phyloP scores from a whole-genome alignment of 2,113 vertebrate species.

The Microtus ochrogaster region DNA sequence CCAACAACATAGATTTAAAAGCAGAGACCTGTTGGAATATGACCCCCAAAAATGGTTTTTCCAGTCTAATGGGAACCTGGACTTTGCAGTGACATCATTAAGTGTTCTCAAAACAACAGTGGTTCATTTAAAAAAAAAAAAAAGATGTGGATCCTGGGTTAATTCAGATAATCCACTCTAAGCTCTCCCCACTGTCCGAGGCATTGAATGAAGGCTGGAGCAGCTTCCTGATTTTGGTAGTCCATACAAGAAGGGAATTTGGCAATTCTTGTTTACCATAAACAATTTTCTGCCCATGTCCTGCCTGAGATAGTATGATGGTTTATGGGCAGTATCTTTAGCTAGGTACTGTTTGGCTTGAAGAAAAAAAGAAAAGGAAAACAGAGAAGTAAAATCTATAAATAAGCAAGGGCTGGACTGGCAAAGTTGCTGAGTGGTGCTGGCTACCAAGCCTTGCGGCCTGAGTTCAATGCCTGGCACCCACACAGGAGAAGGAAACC shows the following conservation, averaged over 20 bases:
- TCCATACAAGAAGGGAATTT: neutral
- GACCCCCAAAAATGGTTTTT: neutral
- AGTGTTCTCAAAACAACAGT: neutral
- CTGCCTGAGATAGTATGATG: neutral
- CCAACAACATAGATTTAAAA: neutral
- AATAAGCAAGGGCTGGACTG: constrained; percentile 3
- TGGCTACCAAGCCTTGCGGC: neutral
- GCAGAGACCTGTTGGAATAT: neutral
- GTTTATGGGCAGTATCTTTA: neutral
- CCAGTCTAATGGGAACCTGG: neutral
- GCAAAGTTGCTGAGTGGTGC: neutral
- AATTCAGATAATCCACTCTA: neutral
- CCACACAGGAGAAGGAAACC: neutral
- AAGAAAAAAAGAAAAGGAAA: neutral
- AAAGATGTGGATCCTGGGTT: neutral
- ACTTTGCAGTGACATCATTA: neutral
- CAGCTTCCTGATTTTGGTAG: neutral
- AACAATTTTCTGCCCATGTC: neutral
- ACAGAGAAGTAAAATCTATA: constrained; percentile 42
- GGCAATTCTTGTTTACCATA: neutral
- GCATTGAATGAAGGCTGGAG: neutral
- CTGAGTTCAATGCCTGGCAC: neutral
- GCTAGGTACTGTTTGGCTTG: neutral
- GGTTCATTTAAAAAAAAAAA: neutral
- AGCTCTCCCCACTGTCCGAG: neutral